These are phyloP conservation scores for Nebria ingens DNA, from an alignment of 1,140 invertebrate species.

Conservation along the genomic window DNA sequence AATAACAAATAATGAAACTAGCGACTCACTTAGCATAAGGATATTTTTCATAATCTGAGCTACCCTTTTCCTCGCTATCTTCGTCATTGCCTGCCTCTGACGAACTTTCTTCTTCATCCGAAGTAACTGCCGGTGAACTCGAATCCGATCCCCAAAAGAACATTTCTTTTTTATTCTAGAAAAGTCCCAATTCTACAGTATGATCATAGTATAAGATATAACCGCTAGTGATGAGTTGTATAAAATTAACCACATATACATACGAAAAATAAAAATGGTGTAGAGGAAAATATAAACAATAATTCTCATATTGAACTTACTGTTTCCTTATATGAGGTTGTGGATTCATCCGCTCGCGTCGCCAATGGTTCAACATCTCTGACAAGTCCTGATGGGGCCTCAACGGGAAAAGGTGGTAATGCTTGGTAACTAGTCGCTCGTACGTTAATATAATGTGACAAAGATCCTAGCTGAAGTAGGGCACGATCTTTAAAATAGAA, in stretches of 20 bases:
- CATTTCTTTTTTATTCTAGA: conserved; percentile 25
- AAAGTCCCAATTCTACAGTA: conserved; percentile 8
- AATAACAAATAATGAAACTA: too few species aligned
- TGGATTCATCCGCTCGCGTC: conserved; percentile 13
- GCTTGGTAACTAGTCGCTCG: conserved; percentile 78
- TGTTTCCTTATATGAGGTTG: conserved; percentile 18
- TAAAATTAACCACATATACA: not conserved
- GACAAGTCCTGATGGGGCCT: conserved; percentile 63
- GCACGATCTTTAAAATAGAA: conserved; percentile 52
- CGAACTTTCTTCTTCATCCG: conserved; percentile 20
- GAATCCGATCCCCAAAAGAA: conserved; percentile 26
- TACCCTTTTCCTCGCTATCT: conserved; percentile 26
- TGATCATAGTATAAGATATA: too few species aligned
- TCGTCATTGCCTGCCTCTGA: conserved; percentile 24
- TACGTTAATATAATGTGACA: conserved; percentile 90
- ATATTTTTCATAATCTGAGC: conserved; percentile 12
- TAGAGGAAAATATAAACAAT: not conserved
- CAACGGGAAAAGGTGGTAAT: conserved; percentile 74
- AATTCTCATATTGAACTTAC: conserved; percentile 16
- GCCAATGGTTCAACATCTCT: conserved; percentile 58
- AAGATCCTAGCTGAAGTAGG: conserved; percentile 84
- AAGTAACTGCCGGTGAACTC: conserved; percentile 18
- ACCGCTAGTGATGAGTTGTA: too few species aligned
- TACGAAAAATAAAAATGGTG: not conserved
- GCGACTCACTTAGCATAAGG: conserved; percentile 8